Evolutionary conservation across 2,113 vertebrate genomes (phyloP), one percentile per base, ranked within the genome.

Genomic region (Nyctereutes procyonoides): DNA sequence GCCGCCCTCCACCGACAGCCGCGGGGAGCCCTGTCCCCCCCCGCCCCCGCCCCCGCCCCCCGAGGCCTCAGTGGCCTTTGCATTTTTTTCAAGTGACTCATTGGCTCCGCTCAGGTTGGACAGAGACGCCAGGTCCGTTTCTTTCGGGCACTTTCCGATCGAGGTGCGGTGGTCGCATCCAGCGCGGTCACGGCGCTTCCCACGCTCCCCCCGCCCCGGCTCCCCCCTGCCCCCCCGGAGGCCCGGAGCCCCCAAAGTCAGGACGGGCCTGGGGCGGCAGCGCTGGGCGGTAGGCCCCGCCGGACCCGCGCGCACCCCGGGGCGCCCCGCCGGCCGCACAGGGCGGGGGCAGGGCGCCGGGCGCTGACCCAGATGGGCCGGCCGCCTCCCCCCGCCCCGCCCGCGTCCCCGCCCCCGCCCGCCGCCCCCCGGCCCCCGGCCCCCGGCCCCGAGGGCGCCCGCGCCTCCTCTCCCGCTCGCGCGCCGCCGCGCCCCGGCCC

Each of bases 351-450:
- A 28, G 94, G 87, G 90, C 62, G 43, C 60, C 1, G 48, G 7
- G 82, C 60, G 69, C 93, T 97, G 98, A 97, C 98, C 98, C 96
- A 98, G 14, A 98, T 96, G 67, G 58, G 32, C 89, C 20, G 32
- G 35, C n/a, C 20, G 30, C 58, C 56, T 6, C 43, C 43, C 4
- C 3, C 38, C 35, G 30, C 58, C 56, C 5, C 3, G 30, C 30
- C 53, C 48, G n/a, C 53, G 6, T 24, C 38, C 24, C 4, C 9
- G 7, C 16, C 43, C 19, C 17, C 2, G 62, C 53, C 28, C 73
- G n/a, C 55, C 3, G 67, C 20, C 43, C 22, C 26, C 76, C 51
- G 5, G 71, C 19, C 51, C 28, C 38, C 28, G n/a, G 12, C n/a
- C 65, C 14, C 32, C 12, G 43, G 51, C 77, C 63, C 62, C 87